A percentile compares a stretch with the other conserved stretches of the same genome.
Conservation (phyloP, 2,113 vertebrate species). For the Nasalis larvatus region DNA sequence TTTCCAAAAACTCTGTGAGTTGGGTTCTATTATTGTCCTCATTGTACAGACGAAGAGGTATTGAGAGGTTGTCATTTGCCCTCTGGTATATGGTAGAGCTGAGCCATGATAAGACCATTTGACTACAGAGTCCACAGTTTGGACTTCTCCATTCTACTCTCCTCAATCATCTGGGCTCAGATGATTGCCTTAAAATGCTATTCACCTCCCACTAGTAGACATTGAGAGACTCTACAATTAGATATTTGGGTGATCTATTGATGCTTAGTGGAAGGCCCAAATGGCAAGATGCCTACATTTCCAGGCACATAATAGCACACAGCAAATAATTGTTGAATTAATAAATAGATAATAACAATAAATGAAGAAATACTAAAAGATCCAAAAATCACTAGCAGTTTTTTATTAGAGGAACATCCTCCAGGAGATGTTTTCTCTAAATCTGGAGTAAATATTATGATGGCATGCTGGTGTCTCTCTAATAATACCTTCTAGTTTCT, state of each 20-base stretch:
- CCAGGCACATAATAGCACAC: not conserved
- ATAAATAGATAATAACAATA: not conserved
- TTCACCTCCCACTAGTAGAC: not conserved
- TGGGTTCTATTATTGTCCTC: not conserved
- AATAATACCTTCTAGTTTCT: not conserved
- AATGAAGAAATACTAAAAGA: not conserved
- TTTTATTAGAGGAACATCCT: not conserved
- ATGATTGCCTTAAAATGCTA: not conserved
- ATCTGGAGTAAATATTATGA: not conserved
- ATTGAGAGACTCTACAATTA: not conserved
- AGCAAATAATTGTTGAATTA: not conserved
- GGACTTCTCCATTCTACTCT: not conserved
- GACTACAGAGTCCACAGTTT: not conserved
- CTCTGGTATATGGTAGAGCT: not conserved
- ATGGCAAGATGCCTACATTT: not conserved
- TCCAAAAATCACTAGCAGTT: not conserved
- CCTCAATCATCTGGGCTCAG: not conserved
- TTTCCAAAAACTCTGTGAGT: not conserved
- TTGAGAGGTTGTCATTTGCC: not conserved
- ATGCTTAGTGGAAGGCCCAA: not conserved
- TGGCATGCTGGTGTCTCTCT: not conserved
- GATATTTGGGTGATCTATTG: not conserved
- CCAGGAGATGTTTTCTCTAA: not conserved
- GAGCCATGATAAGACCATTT: not conserved
- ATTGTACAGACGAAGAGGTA: not conserved